These are phyloP conservation scores for Desmophyllum pertusum DNA, from an alignment of 92 coral and sea anemone species.

Conservation along the genomic window DNA sequence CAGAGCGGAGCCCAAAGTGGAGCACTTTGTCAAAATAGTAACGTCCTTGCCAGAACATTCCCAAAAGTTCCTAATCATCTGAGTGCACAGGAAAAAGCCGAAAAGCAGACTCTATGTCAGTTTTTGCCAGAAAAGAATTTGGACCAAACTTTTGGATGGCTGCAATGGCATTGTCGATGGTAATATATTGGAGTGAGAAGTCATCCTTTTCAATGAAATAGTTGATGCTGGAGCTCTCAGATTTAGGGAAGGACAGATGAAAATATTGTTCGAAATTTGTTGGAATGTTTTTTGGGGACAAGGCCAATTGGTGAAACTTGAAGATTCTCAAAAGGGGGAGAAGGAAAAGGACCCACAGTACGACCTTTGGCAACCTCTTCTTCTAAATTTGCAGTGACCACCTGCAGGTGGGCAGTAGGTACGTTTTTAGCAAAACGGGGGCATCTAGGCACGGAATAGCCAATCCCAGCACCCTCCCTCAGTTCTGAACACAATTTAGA, in stretches of 20 bases:
- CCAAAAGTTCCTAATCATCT: slow-evolving; percentile 34
- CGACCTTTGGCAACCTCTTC: too few relatives aligned
- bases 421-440: slow-evolving; percentile 41
- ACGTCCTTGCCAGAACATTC: slow-evolving; percentile 36
- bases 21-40: slow-evolving; percentile 44
- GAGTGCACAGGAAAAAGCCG: slow-evolving; percentile 36
- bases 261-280: slow-evolving; percentile 59
- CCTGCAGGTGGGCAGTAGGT: too few relatives aligned
- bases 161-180: slow-evolving; percentile 43
- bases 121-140: slow-evolving; percentile 32
- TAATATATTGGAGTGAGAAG: slow-evolving; percentile 40
- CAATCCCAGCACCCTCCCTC: slow-evolving; percentile 46
- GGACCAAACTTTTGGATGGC: slow-evolving; percentile 19
- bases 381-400: too few relatives aligned
- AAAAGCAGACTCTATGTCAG: slow-evolving; percentile 46
- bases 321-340: too few relatives aligned
- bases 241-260: slow-evolving; percentile 66
- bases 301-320: slow-evolving; percentile 57
- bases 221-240: slow-evolving; percentile 56
- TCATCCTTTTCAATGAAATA: slow-evolving; percentile 27
- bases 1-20: slow-evolving; percentile 42
- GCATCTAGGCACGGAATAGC: slow-evolving; percentile 42
- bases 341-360: too few relatives aligned
- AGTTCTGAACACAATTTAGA: slow-evolving; percentile 42
- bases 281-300: slow-evolving; percentile 61